Evolutionary conservation across 23 tunicate species (phyloP), one percentile per base, ranked within the genome.

Genomic region (Clavelina lepadiformis): DNA sequence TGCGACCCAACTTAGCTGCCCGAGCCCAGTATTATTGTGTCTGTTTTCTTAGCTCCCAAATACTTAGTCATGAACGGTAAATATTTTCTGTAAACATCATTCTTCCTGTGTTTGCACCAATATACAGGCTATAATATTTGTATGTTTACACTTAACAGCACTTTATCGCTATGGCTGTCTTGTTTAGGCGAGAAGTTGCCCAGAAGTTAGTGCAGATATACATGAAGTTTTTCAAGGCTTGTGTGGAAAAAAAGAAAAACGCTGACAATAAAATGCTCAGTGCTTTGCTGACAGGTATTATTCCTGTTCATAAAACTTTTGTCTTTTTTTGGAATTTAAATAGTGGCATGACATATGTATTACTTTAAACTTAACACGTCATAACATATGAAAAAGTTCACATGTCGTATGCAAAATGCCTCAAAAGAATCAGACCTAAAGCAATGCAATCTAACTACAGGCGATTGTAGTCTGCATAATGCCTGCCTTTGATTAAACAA

Each of bases 141-240:
- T 41, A 8, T 41, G 49, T 8, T 41, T 15, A 8, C 13, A 41
- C 15, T 41, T 15, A 41, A 41, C n/a, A n/a, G n/a, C n/a, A n/a
- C n/a, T n/a, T n/a, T n/a, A n/a, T n/a, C n/a, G n/a, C n/a, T n/a
- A n/a, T n/a, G n/a, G n/a, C n/a, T n/a, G n/a, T n/a, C n/a, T 29
- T 35, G 51, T 61, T 36, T 35, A 88, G 96, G 58, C 74, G 80
- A 68, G 96, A 88, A 4, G 74, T 88, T 31, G 96, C 96, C 11
- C 44, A 67, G 26, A 68, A 59, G 22, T 62, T 88, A 5, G 38
- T 88, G 18, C 69, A 74, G 31, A 80, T 88, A 35, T 88, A 88
- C 59, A 75, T 88, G 67, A 84, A 54, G 28, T 88, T 88, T 72
- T 88, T 88, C 65, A 88, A 88, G 57, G 80, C 96, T n/a, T 50